Evolutionary conservation across 2,113 vertebrate genomes (phyloP).

Genomic region (Tonatia bakeri): DNA sequence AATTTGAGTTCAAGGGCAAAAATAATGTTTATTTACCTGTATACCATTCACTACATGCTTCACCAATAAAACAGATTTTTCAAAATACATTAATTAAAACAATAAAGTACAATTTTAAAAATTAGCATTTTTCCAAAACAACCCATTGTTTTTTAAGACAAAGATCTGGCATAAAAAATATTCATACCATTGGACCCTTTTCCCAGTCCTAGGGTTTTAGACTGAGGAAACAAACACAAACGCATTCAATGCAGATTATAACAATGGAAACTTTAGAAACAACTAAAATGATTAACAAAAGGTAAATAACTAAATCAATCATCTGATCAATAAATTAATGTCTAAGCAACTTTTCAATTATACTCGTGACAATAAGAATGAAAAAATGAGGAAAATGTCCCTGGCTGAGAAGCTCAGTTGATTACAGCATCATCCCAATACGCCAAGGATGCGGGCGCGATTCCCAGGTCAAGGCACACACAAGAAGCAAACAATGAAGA

Average conservation of each 20-base stretch:
- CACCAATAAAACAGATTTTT: background rate
- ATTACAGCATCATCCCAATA: too few relatives aligned
- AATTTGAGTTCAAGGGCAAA: conserved; percentile 35
- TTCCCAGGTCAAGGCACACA: too few relatives aligned
- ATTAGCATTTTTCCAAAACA: conserved; percentile 18
- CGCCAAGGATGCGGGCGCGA: too few relatives aligned
- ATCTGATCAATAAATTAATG: background rate
- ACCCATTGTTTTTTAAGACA: background rate
- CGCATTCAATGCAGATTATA: background rate
- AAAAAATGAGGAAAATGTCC: background rate
- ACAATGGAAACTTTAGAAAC: background rate
- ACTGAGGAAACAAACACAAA: conserved; percentile 12
- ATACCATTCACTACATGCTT: background rate
- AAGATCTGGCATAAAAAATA: background rate
- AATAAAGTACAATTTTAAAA: conserved; percentile 17
- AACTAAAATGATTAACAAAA: background rate
- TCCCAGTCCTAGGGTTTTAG: background rate
- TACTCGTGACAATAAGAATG: background rate
- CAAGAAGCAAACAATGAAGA: too few relatives aligned
- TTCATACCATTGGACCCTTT: background rate
- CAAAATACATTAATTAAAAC: conserved; percentile 41
- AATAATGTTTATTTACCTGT: conserved; percentile 13
- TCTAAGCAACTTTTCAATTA: conserved; percentile 15
- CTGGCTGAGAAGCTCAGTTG: too few relatives aligned
- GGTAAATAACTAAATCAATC: background rate